Conservation (phyloP, 2,797 vertebrate genomes). For the Craterocephalus amniculus region DNA sequence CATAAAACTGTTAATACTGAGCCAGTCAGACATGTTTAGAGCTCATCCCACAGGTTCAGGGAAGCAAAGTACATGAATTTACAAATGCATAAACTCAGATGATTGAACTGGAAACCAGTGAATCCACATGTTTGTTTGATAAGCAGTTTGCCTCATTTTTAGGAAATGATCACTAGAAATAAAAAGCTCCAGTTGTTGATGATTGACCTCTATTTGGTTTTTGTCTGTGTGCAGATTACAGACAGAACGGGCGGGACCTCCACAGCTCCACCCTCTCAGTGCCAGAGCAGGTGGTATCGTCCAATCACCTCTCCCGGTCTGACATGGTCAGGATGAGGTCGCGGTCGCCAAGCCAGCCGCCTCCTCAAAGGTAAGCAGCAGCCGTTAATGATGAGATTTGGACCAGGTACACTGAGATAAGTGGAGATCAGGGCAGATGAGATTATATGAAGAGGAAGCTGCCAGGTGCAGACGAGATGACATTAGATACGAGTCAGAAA, state of each 20-base stretch:
- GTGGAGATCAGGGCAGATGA: background rate
- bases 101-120: background rate
- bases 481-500: background rate
- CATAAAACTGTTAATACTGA: background rate
- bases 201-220: background rate
- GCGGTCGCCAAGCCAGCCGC: conserved; percentile 91
- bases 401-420: background rate
- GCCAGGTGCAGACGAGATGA: background rate
- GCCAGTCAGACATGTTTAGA: background rate
- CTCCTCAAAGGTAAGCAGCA: conserved; percentile 88
- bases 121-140: background rate
- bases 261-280: conserved; percentile 95
- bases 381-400: background rate
- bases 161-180: background rate
- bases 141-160: background rate
- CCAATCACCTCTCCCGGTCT: conserved; percentile 89
- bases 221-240: conserved; percentile 83
- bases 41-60: background rate
- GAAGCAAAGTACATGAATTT: too few relatives aligned
- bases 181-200: background rate
- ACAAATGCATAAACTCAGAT: background rate
- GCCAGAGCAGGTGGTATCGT: conserved; percentile 93
- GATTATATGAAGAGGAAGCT: background rate
- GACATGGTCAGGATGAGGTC: conserved; percentile 89
- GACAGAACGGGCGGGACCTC: conserved; percentile 90